Evolutionary conservation across 2,113 vertebrate genomes (phyloP).

Genomic region (Tricholaema leucomelas): DNA sequence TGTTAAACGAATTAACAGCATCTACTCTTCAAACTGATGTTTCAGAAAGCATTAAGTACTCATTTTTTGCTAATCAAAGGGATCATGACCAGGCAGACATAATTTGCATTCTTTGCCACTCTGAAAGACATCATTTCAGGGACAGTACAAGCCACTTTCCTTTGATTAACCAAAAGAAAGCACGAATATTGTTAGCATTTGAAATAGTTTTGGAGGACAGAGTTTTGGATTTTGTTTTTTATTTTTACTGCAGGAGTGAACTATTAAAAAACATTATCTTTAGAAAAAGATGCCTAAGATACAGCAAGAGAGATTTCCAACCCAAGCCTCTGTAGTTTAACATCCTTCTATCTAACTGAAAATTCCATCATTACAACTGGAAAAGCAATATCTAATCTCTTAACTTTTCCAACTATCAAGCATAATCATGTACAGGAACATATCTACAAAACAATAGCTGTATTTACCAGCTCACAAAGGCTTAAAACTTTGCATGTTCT

Average conservation of each 20-base stretch:
- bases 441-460: not conserved
- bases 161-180: not conserved
- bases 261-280: not conserved
- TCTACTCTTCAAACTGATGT: not conserved
- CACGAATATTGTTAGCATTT: not conserved
- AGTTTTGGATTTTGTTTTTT: not conserved
- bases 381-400: not conserved
- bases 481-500: not conserved
- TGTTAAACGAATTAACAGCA: not conserved
- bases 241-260: not conserved
- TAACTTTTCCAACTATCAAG: not conserved
- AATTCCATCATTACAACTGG: not conserved
- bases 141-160: not conserved
- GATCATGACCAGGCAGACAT: not conserved
- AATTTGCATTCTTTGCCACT: not conserved
- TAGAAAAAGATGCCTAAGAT: not conserved
- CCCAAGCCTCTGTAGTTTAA: not conserved
- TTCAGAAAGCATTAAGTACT: not conserved
- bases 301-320: rapidly evolving
- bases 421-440: not conserved
- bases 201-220: not conserved
- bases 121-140: not conserved
- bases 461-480: not conserved
- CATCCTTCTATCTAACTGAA: not conserved
- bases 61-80: not conserved